These are phyloP conservation scores for Antedon mediterranea DNA, from an alignment of 53 echinoderm and acorn worm species.

Conservation along the genomic window DNA sequence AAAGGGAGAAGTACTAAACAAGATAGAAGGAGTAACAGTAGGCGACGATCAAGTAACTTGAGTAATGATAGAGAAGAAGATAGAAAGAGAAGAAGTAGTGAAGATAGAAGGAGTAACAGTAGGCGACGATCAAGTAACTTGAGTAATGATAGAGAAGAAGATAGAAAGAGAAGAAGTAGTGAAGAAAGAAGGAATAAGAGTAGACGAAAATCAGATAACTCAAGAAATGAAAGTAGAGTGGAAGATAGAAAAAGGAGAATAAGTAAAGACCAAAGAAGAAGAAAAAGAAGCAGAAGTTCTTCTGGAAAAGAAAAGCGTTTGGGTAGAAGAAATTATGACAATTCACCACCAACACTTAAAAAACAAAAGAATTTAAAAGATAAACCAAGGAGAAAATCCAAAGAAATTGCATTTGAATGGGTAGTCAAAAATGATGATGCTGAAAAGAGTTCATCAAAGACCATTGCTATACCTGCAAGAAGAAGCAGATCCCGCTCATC, in stretches of 20 bases:
- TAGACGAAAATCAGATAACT: too few species aligned
- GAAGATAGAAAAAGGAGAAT: too few species aligned
- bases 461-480: background rate
- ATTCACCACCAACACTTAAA: background rate
- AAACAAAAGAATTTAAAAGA: background rate
- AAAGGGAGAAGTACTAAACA: too few species aligned
- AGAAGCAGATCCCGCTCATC: background rate
- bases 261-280: background rate
- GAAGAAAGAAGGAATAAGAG: background rate
- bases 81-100: too few species aligned
- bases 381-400: background rate
- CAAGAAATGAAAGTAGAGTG: too few species aligned
- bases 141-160: too few species aligned
- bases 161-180: too few species aligned
- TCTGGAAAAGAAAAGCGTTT: background rate
- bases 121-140: too few species aligned
- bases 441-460: background rate
- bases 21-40: too few species aligned
- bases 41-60: too few species aligned
- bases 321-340: background rate
- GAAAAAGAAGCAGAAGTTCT: background rate
- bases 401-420: background rate
- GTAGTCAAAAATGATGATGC: background rate
- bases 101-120: too few species aligned
- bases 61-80: too few species aligned